phyloP scores from a whole-genome alignment of 2,113 vertebrate species.

The Corynorhinus townsendii region DNA sequence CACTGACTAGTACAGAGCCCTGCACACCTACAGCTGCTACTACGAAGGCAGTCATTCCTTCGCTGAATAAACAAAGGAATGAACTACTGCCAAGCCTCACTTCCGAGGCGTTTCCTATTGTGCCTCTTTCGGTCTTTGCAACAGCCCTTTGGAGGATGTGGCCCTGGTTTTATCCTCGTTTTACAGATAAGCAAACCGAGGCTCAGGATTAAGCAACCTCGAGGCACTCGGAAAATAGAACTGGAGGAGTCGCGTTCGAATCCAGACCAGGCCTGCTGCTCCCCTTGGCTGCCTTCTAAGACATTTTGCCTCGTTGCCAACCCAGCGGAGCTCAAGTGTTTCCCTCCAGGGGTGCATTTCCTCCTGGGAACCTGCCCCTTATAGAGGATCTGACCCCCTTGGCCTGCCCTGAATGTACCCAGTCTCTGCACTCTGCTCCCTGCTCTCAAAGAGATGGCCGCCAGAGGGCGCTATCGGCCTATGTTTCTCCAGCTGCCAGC shows the following conservation, averaged over 20 bases:
- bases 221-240: not conserved
- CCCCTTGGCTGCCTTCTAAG: not conserved
- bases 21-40: not conserved
- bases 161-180: too few relatives aligned
- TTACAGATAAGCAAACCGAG: not conserved
- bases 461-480: slow-evolving; percentile 40
- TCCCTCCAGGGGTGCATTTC: not conserved
- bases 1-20: accelerated
- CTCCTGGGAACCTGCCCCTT: not conserved
- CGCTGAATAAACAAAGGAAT: not conserved
- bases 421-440: not conserved
- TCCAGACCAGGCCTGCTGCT: too few relatives aligned
- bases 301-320: not conserved
- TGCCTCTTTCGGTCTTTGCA: not conserved
- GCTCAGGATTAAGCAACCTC: not conserved
- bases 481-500: not conserved
- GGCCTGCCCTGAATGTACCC: not conserved
- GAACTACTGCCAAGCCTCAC: accelerated
- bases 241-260: not conserved
- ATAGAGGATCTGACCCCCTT: not conserved
- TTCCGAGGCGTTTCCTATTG: not conserved
- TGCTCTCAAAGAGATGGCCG: not conserved
- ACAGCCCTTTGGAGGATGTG: not conserved
- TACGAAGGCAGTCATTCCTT: accelerated
- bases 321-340: not conserved